Evolutionary conservation across 2,113 vertebrate genomes (phyloP).

Genomic region (Hystrix cristata): DNA sequence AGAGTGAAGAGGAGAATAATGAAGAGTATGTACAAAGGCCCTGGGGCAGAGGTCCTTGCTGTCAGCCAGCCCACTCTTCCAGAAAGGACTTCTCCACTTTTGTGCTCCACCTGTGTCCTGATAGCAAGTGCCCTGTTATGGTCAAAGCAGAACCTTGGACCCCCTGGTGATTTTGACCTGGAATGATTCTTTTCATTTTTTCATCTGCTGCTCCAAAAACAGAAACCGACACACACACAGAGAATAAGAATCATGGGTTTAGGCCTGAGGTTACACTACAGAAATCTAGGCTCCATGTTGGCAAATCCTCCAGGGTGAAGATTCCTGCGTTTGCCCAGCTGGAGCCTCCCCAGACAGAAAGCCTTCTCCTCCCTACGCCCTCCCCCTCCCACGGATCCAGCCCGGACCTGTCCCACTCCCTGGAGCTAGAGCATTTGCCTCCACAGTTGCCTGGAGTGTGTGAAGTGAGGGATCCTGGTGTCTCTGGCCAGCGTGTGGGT

Average conservation of each 20-base stretch:
- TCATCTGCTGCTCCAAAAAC: constrained; percentile 44
- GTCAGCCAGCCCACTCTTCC: not conserved
- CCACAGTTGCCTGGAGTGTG: constrained; percentile 38
- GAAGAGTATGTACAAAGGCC: not conserved
- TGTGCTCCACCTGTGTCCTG: not conserved
- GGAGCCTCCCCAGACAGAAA: constrained; percentile 58
- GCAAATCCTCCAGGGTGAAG: constrained; percentile 34
- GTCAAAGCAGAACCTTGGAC: not conserved
- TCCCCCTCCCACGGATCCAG: constrained; percentile 29
- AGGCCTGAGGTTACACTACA: not conserved
- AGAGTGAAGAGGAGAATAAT: not conserved
- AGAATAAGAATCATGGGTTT: constrained; percentile 38
- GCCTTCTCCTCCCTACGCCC: not conserved
- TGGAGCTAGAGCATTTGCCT: constrained; percentile 63
- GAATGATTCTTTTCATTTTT: not conserved
- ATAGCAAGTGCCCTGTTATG: not conserved
- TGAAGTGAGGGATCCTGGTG: constrained; percentile 44
- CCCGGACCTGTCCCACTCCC: constrained; percentile 74
- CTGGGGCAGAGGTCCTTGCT: not conserved
- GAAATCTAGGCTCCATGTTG: constrained; percentile 9
- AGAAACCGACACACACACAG: not conserved
- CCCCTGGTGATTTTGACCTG: not conserved
- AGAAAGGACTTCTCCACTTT: not conserved
- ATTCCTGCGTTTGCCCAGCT: constrained; percentile 34
- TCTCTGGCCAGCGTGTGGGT: not conserved